Base-by-base conservation (phyloP, 2,888 invertebrate species). In the Cheilosia scutellata region DNA sequence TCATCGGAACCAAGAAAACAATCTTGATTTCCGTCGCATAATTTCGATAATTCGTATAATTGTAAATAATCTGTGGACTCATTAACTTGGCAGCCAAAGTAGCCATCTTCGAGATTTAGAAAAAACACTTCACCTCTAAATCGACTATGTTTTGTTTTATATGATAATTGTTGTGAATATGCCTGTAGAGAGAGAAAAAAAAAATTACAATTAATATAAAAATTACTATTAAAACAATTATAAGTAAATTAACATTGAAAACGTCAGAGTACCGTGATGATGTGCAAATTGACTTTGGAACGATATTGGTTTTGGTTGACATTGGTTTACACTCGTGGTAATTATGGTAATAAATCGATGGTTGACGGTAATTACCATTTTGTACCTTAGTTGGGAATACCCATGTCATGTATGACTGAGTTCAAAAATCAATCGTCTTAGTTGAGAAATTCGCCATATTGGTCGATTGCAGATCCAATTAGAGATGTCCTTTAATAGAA, bases 31-130 rank as follows among this genome's bases (percentile, higher is more conserved):
- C 97, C 96, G 94, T 98, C 98, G 94, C 98, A 98, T 91, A 98
- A 94, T 94, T 97, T 97, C 89, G 98, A 98, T 93, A 98, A 94
- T 95, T 98, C 97, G 94, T 97, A 97, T 92, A 98, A 94, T 95
- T 98, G 98, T 93, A 98, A 94, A 92, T 98, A 96, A 94, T 98
- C 97, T 92, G 97, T 96, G 90, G 98, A 98, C 94, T 97, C 97
- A 95, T 98, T 98, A 91, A 98, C 97, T 95, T 98, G 98, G 94
- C 98, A 98, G 91, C 98, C 98, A 94, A 98, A 98, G 93, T 97
- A 98, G 92, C 98, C 98, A 94, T 98, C 98, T 94, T 98, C 98
- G 93, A 98, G 95, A 94, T 98, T 98, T 93, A 98, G 95, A 94
- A 98, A 97, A 95, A 98, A 98, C 93, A 98, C 96, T 95, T 98